Conservation (phyloP, 2,797 vertebrate genomes). For the Tapera naevia region DNA sequence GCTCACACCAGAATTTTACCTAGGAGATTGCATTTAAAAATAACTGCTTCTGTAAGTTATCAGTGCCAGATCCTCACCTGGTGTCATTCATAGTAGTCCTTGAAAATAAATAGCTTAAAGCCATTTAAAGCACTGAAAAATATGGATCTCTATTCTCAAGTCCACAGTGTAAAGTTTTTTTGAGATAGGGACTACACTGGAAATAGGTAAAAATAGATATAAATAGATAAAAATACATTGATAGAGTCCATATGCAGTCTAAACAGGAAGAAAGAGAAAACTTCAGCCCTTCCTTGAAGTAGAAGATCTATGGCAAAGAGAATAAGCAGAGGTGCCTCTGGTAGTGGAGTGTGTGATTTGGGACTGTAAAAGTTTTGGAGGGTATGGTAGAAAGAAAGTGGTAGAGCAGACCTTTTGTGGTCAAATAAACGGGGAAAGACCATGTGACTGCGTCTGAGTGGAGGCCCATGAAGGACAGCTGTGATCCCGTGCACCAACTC, state of each 20-base stretch:
- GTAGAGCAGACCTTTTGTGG: not conserved
- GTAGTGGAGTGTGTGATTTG: not conserved
- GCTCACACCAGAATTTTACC: not conserved
- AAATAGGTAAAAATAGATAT: not conserved
- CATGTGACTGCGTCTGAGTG: not conserved
- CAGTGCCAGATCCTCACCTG: not conserved
- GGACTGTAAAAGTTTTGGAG: not conserved
- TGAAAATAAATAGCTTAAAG: not conserved
- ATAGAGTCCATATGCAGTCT: not conserved
- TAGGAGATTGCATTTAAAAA: not conserved
- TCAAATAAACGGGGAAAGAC: accelerated
- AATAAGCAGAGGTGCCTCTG: not conserved
- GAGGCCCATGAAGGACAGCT: not conserved
- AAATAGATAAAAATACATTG: not conserved
- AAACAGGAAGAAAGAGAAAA: not conserved
- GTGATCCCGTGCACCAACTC: not conserved
- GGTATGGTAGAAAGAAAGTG: not conserved
- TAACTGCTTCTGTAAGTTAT: not conserved
- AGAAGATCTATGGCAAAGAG: not conserved
- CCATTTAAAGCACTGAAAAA: not conserved
- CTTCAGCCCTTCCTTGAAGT: not conserved
- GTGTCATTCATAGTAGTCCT: not conserved
- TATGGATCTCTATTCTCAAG: not conserved
- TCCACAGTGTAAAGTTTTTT: not conserved
- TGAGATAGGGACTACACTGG: not conserved